Conservation (phyloP, 1,140 invertebrate species). For the Drosophila funebris region DNA sequence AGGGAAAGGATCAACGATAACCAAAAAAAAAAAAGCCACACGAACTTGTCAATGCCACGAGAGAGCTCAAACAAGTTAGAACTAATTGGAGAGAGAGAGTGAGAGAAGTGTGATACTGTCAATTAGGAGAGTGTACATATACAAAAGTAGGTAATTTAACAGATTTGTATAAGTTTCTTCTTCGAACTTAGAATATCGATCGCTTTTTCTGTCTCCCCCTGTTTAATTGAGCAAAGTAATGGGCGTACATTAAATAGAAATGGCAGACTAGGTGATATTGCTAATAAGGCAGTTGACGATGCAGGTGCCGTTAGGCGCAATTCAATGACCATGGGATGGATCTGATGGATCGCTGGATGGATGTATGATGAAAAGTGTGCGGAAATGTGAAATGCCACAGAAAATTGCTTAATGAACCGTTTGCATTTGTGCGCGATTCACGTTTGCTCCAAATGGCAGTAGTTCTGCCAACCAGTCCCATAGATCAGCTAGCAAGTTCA, state of each 20-base stretch:
- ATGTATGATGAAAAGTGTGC: conserved; percentile 56
- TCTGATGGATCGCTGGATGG: no score
- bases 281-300: conserved; percentile 59
- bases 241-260: not conserved
- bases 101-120: not conserved
- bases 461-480: conserved; percentile 48
- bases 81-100: not conserved
- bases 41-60: conserved; percentile 31
- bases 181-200: no score
- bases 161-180: not conserved
- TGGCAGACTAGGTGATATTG: conserved; percentile 6
- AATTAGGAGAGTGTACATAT: no score
- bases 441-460: conserved; percentile 68
- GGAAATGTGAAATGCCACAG: conserved; percentile 62
- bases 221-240: not conserved
- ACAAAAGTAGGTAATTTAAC: not conserved
- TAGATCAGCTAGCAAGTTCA: conserved; percentile 62
- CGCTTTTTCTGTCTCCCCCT: not conserved
- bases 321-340: conserved; percentile 54
- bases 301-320: conserved; percentile 67
- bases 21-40: conserved; percentile 9
- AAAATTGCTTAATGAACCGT: conserved; percentile 80
- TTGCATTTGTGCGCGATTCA: conserved; percentile 33
- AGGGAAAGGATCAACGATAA: conserved; percentile 56
- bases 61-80: not conserved